phyloP scores from a whole-genome alignment of 2,797 vertebrate species.

The Phataginus tricuspis region DNA sequence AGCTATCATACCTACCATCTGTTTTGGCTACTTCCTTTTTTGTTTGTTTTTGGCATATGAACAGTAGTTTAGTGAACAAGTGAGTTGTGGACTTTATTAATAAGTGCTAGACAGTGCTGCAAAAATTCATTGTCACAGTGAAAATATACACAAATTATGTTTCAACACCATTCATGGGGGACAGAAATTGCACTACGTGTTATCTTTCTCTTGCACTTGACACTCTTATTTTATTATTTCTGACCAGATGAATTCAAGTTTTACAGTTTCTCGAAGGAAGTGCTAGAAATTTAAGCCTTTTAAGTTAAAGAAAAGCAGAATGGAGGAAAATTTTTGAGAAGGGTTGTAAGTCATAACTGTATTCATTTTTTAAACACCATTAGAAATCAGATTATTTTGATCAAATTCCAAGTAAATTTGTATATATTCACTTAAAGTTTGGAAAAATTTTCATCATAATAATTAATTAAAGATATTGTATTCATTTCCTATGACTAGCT shows the following conservation, averaged over 20 bases:
- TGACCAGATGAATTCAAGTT: conserved; percentile 9
- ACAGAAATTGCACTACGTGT: background rate
- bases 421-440: background rate
- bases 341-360: background rate
- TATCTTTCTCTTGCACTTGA: conserved; percentile 14
- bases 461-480: background rate
- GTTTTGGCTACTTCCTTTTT: background rate
- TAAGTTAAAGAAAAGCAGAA: background rate
- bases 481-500: background rate
- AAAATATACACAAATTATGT: conserved; percentile 21
- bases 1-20: conserved; percentile 49
- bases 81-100: conserved; percentile 69
- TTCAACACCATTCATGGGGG: conserved; percentile 26
- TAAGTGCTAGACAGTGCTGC: background rate
- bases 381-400: background rate
- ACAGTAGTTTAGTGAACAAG: conserved; percentile 61
- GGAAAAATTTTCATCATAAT: background rate
- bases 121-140: conserved; percentile 53
- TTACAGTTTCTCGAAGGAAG: background rate
- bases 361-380: background rate
- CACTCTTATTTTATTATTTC: conserved; percentile 39
- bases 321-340: background rate
- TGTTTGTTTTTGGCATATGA: conserved; percentile 14
- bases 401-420: background rate
- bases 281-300: background rate